Evolutionary conservation across 2,888 invertebrate species (phyloP).

Genomic region (Dascillus cervinus): DNA sequence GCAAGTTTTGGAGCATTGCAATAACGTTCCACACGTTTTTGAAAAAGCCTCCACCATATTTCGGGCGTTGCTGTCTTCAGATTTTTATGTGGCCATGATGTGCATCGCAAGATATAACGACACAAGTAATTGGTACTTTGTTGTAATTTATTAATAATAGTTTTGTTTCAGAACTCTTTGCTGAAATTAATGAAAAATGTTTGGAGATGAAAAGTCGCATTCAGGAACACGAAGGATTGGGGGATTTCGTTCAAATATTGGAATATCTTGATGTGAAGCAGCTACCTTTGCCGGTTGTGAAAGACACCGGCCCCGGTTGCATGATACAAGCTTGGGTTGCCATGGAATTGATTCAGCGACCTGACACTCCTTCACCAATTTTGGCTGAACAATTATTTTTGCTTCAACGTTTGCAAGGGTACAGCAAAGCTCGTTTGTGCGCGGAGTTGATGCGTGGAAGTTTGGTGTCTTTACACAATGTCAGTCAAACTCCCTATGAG

Average conservation of each 20-base stretch:
- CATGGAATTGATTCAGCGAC: constrained; percentile 76
- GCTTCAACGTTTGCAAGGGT: constrained; percentile 77
- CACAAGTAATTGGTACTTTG: constrained; percentile 44
- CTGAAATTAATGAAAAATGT: constrained; percentile 52
- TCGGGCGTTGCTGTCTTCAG: constrained; percentile 51
- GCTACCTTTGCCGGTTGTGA: constrained; percentile 48
- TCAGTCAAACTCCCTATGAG: constrained; percentile 74
- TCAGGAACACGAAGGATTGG: too few species aligned
- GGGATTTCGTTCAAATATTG: too few species aligned
- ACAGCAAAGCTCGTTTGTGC: constrained; percentile 71
- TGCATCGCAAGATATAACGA: constrained; percentile 78
- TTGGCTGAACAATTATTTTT: constrained; percentile 77
- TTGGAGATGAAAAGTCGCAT: constrained; percentile 49
- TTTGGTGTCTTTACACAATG: constrained; percentile 82
- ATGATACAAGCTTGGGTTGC: constrained; percentile 75
- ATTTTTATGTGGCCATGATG: constrained; percentile 74
- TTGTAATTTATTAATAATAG: neutral
- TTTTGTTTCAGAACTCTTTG: constrained; percentile 23
- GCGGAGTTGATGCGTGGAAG: constrained; percentile 86
- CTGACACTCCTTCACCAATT: constrained; percentile 73
- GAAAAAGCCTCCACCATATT: constrained; percentile 64
- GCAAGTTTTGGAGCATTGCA: constrained; percentile 58
- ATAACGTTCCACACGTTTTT: constrained; percentile 42
- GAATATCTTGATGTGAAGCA: constrained; percentile 56
- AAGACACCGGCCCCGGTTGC: constrained; percentile 59